Evolutionary conservation across 2,888 invertebrate genomes (phyloP), one percentile per base, ranked within the genome.

Genomic region (Salpingus planirostris): DNA sequence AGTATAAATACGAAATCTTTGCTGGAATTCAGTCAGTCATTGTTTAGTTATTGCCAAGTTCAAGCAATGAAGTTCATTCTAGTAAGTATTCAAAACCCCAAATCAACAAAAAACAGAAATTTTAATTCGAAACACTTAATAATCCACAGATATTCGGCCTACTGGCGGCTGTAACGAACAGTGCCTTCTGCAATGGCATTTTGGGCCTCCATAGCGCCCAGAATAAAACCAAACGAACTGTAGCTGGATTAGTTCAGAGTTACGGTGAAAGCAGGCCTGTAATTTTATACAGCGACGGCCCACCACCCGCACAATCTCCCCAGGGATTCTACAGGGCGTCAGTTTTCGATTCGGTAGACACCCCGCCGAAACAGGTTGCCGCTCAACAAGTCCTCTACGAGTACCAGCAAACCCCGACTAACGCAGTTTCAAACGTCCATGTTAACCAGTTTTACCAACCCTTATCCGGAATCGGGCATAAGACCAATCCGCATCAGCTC

Each of bases 371-470:
- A 37, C 54, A 47, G 39, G 50, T 55, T n/a, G 49, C 55, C 10
- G 50, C 55, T n/a, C 57, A 59, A 40, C 57, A 58, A 43, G 53
- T 58, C 5, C 38, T 57, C 7, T 58, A 59, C 40, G 58, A 57
- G 39, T 58, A 54, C 32, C 55, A 59, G 33, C 56, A 57, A 44
- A 54, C 57, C 1, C 57, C 57, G 10, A 51, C 50, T 7, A 57
- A 57, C 32, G 43, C 55, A 2, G 52, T 52, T n/a, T 53, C 55
- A 1, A 58, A 57, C 27, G 54, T 55, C 5, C 57, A 56, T 24
- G 54, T 59, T 3, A 52, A 54, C 31, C 55, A 54, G 38, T 42
- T 47, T 24, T 53, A 15, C 2, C 18, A 24, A 6, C 25, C 24
- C 2, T 11, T 13, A n/a, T 15, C 22, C 2, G 11, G 8, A 14